Evolutionary conservation across 2,888 invertebrate species (phyloP).

Genomic region (Hipparchia sbordonii): DNA sequence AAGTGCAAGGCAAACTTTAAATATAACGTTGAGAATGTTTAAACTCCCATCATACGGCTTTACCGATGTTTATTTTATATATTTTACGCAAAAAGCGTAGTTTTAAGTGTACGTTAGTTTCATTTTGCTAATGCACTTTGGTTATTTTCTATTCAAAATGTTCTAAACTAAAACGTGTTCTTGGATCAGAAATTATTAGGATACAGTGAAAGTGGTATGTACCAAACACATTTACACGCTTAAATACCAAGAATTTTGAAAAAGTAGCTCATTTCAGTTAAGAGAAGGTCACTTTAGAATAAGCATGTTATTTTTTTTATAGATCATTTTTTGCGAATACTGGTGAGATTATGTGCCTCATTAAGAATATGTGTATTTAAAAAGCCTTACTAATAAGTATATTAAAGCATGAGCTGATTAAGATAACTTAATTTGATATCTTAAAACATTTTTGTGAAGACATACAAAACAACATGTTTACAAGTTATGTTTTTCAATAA

Average conservation of each 20-base stretch:
- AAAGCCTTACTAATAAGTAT: neutral
- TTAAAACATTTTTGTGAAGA: neutral
- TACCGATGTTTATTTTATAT: constrained; percentile 40
- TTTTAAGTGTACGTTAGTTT: constrained; percentile 54
- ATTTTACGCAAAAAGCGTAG: constrained; percentile 35
- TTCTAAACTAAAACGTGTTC: constrained; percentile 50
- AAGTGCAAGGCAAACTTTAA: constrained; percentile 39
- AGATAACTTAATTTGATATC: neutral
- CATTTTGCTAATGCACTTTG: constrained; percentile 59
- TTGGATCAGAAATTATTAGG: constrained; percentile 54
- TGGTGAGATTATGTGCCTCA: neutral
- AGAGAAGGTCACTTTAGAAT: constrained; percentile 15
- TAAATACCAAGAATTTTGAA: constrained; percentile 9
- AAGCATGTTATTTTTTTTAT: constrained; percentile 18
- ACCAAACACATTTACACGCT: constrained; percentile 37
- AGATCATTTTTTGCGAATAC: neutral
- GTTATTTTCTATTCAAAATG: constrained; percentile 61
- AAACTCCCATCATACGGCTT: constrained; percentile 8
- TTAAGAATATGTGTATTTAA: neutral
- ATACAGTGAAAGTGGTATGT: constrained; percentile 77
- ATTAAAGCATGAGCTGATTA: neutral
- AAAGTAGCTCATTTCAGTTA: constrained; percentile 3
- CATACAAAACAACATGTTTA: neutral
- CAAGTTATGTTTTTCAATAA: neutral
- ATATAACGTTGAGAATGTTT: constrained; percentile 15